These are phyloP conservation scores for Eudyptes chrysolophus DNA, from an alignment of 2,113 vertebrate genomes.

Conservation along the genomic window DNA sequence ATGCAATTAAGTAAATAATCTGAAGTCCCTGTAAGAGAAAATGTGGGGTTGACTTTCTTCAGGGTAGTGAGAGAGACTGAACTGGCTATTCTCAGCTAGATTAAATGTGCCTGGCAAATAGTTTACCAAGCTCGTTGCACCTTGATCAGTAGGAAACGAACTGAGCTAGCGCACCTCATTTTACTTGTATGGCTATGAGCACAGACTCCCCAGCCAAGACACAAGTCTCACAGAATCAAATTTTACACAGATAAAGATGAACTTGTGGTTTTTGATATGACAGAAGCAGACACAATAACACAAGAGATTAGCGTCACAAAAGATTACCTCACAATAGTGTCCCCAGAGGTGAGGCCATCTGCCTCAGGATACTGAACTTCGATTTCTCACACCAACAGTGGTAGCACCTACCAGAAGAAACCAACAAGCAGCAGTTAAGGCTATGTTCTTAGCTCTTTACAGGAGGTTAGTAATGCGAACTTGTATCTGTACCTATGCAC, in stretches of 20 bases:
- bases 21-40: neutral
- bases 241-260: neutral
- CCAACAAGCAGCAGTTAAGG: neutral
- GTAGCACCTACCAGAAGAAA: neutral
- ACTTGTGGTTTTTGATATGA: neutral
- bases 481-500: neutral
- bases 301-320: accelerated
- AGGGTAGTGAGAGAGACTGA: neutral
- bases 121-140: neutral
- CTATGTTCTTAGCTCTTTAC: neutral
- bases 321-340: neutral
- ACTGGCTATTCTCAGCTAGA: neutral
- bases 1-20: neutral
- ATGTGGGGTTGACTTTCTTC: neutral
- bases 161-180: neutral
- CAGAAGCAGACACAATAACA: neutral
- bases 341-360: neutral
- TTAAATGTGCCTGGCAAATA: neutral
- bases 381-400: neutral
- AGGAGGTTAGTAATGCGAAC: neutral
- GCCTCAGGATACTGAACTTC: neutral
- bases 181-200: accelerated
- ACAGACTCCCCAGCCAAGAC: neutral
- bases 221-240: neutral
- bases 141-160: neutral